These are phyloP conservation scores for Podotricha telesiphe DNA, from an alignment of 2,888 invertebrate genomes.

Conservation along the genomic window DNA sequence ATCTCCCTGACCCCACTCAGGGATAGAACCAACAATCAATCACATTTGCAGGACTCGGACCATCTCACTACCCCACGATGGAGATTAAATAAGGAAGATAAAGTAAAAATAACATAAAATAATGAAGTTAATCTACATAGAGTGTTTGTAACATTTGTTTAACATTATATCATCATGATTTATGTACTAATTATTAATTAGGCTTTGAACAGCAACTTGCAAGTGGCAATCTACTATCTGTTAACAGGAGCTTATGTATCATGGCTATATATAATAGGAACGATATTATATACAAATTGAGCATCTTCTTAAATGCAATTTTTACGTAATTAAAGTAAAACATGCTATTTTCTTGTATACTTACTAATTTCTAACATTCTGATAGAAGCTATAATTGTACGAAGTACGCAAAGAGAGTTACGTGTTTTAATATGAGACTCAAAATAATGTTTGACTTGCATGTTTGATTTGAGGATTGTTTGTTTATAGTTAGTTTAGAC, in stretches of 20 bases:
- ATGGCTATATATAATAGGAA: background rate
- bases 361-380: too few relatives aligned
- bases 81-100: too few relatives aligned
- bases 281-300: background rate
- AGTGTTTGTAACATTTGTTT: background rate
- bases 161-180: background rate
- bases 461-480: too few relatives aligned
- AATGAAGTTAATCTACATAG: background rate
- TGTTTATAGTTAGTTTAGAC: too few relatives aligned
- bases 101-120: background rate
- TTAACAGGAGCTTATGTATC: background rate
- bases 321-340: background rate
- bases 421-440: too few relatives aligned
- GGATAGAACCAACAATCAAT: too few relatives aligned
- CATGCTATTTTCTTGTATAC: background rate
- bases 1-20: too few relatives aligned
- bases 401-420: too few relatives aligned
- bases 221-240: background rate
- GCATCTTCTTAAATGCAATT: background rate
- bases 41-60: too few relatives aligned
- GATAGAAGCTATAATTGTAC: too few relatives aligned
- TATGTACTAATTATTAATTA: background rate
- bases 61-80: too few relatives aligned
- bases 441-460: too few relatives aligned
- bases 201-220: background rate